A percentile compares a stretch with the other conserved stretches of the same genome.
phyloP scores from a whole-genome alignment of 2,797 vertebrate genomes.

The Xerus rutilus region DNA sequence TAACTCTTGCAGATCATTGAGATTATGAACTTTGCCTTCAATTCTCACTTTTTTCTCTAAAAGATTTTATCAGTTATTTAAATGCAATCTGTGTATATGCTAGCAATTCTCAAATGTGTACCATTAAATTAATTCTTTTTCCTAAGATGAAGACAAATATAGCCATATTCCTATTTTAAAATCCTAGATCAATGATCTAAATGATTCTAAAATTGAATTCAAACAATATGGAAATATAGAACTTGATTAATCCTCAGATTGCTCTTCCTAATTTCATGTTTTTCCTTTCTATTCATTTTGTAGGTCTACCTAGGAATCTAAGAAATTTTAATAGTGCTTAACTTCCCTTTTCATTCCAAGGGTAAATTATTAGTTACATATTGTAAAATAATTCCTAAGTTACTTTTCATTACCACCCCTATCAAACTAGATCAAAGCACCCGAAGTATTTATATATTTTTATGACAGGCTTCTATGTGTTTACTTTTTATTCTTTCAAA shows the following conservation, averaged over 20 bases:
- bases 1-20: neutral
- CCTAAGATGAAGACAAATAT: neutral
- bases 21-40: neutral
- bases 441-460: neutral
- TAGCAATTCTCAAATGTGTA: neutral
- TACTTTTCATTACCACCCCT: neutral
- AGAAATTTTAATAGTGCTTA: neutral
- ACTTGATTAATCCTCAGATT: too few relatives aligned
- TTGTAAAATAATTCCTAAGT: neutral
- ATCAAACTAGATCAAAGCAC: neutral
- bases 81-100: neutral
- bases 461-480: neutral
- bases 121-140: neutral
- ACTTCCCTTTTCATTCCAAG: neutral
- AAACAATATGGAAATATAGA: neutral
- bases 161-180: neutral
- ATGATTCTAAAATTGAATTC: neutral
- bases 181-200: neutral
- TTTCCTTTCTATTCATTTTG: neutral
- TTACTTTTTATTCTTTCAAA: neutral
- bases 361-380: neutral
- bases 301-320: neutral
- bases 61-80: neutral
- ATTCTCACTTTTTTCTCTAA: neutral
- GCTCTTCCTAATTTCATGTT: accelerated